Percentiles rank a stretch among this genome's conserved stretches.
phyloP scores from a whole-genome alignment of 35 echinoderm and acorn worm species.

The Ptychodera flava region DNA sequence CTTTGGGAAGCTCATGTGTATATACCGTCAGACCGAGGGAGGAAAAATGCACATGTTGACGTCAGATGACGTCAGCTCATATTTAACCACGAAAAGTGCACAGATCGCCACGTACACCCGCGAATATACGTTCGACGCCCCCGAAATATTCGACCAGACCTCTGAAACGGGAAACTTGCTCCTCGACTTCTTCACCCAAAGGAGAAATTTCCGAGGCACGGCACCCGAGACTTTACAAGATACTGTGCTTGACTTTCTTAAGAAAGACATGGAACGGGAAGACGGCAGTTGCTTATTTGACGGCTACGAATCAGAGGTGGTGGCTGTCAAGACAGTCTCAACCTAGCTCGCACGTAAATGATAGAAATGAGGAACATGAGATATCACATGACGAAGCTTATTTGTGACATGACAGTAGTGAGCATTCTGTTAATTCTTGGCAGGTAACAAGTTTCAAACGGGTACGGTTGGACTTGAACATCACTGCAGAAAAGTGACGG shows the following conservation, averaged over 20 bases:
- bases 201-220: neutral
- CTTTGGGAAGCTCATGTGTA: neutral
- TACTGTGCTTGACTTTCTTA: neutral
- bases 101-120: neutral
- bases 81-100: neutral
- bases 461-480: too few species aligned
- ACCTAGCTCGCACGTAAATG: too few species aligned
- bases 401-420: too few species aligned
- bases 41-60: neutral
- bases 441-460: too few species aligned
- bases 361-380: too few species aligned
- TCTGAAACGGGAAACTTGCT: neutral
- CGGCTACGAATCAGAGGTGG: neutral
- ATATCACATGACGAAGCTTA: too few species aligned
- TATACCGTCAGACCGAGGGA: neutral
- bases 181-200: neutral
- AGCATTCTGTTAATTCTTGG: too few species aligned
- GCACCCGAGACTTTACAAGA: neutral
- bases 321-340: too few species aligned
- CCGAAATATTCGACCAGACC: neutral
- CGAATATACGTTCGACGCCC: neutral
- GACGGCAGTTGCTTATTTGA: neutral
- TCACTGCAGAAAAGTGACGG: too few species aligned
- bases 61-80: neutral
- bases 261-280: neutral